Conservation (phyloP, 2,888 invertebrate species). For the Bimastos eiseni region DNA sequence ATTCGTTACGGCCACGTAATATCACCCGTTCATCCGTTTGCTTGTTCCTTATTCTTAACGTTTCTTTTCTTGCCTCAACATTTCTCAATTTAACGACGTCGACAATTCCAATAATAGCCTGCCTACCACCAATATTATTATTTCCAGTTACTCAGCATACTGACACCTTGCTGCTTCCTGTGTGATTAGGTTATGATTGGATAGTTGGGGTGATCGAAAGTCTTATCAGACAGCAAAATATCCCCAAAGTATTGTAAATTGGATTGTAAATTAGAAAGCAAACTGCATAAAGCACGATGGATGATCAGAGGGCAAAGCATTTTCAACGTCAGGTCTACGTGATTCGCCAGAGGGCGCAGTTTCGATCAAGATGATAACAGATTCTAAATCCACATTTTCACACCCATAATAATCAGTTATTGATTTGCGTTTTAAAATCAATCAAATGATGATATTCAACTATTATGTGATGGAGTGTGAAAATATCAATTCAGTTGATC, state of each 20-base stretch:
- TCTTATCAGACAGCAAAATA: neutral
- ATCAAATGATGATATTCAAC: neutral
- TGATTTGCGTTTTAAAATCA: neutral
- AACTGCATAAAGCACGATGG: no score
- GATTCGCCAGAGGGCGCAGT: neutral
- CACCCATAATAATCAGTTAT: neutral
- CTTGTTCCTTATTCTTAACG: no score
- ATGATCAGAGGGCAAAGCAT: neutral
- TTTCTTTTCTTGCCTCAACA: no score
- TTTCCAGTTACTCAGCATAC: neutral
- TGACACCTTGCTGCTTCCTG: no score
- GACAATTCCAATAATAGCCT: neutral
- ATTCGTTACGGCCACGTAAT: no score
- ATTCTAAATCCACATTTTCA: neutral
- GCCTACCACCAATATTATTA: no score
- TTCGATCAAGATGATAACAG: no score
- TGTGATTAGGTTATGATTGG: neutral
- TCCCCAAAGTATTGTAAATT: neutral
- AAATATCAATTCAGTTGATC: neutral
- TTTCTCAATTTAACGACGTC: no score
- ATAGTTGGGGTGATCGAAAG: neutral
- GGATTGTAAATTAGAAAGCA: no score
- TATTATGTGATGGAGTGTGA: neutral
- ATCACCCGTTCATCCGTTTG: no score
- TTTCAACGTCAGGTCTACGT: neutral